Conservation (phyloP, 2,797 vertebrate species). For the Kryptolebias ocellatus region DNA sequence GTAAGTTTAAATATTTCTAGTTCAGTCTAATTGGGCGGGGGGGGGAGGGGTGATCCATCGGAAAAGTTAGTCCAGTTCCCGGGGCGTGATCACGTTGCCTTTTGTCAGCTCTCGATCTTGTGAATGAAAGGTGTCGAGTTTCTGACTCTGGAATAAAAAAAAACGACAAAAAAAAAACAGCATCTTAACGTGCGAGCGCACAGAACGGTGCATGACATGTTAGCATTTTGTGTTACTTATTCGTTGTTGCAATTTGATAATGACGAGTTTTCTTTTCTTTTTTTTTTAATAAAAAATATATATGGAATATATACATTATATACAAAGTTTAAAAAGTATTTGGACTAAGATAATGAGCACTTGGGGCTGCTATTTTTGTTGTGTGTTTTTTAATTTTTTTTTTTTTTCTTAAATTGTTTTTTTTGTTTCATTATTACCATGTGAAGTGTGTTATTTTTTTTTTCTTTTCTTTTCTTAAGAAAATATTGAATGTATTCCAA, state of each 20-base stretch:
- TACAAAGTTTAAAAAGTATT: slow-evolving; percentile 88
- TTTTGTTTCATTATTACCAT: slow-evolving; percentile 83
- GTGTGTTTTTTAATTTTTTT: slow-evolving; percentile 65
- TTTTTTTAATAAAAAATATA: slow-evolving; percentile 81
- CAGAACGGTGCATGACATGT: slow-evolving; percentile 82
- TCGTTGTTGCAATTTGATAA: slow-evolving; percentile 85
- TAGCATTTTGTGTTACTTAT: slow-evolving; percentile 86
- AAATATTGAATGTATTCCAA: slow-evolving; percentile 89
- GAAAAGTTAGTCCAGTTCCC: slow-evolving; percentile 74
- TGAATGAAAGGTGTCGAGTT: slow-evolving; percentile 83
- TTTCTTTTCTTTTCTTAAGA: slow-evolving; percentile 72
- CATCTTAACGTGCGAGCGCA: slow-evolving; percentile 84
- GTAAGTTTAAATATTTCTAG: slow-evolving; percentile 79
- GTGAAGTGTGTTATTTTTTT: slow-evolving; percentile 84
- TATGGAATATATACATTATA: slow-evolving; percentile 85
- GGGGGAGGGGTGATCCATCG: slow-evolving; percentile 74
- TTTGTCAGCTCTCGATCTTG: slow-evolving; percentile 85
- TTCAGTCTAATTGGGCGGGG: slow-evolving; percentile 71
- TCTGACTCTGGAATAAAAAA: slow-evolving; percentile 72
- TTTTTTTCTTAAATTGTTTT: slow-evolving; percentile 63
- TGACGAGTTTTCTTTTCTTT: slow-evolving; percentile 79
- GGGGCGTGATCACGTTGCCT: slow-evolving; percentile 85
- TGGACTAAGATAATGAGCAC: slow-evolving; percentile 86
- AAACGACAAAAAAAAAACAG: slow-evolving; percentile 56
- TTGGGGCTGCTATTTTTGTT: slow-evolving; percentile 87